Conservation (phyloP, 2,113 vertebrate genomes). For the Pavo muticus region DNA sequence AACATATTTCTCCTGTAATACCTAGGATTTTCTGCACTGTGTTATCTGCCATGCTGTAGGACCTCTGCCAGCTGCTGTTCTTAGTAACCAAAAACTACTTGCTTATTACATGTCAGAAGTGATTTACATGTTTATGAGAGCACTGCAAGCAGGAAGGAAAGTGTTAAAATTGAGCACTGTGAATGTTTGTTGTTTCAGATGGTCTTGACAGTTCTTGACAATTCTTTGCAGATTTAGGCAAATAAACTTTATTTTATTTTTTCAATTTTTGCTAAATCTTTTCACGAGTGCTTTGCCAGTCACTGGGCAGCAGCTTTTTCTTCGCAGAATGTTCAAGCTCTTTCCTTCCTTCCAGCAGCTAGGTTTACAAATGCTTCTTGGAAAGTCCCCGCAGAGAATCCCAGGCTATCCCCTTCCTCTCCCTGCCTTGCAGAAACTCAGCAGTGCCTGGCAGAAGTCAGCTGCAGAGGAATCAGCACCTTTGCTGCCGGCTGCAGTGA, state of each 20-base stretch:
- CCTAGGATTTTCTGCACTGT: constrained; percentile 5
- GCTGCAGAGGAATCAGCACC: background rate
- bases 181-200: background rate
- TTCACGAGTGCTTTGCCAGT: background rate
- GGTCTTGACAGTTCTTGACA: background rate
- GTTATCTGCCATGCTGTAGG: background rate
- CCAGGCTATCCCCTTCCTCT: background rate
- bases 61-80: background rate
- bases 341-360: background rate
- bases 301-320: background rate
- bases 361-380: background rate
- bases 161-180: background rate
- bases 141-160: background rate
- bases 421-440: background rate
- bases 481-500: background rate
- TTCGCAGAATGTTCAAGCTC: background rate
- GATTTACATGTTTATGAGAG: background rate
- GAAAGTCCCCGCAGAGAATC: background rate
- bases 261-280: background rate
- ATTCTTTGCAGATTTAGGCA: background rate
- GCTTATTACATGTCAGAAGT: background rate
- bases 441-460: background rate
- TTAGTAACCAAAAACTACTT: background rate
- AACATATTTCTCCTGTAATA: background rate
- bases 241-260: background rate